These are phyloP conservation scores for Grallaria varia DNA, from an alignment of 2,113 vertebrate genomes.

Conservation along the genomic window DNA sequence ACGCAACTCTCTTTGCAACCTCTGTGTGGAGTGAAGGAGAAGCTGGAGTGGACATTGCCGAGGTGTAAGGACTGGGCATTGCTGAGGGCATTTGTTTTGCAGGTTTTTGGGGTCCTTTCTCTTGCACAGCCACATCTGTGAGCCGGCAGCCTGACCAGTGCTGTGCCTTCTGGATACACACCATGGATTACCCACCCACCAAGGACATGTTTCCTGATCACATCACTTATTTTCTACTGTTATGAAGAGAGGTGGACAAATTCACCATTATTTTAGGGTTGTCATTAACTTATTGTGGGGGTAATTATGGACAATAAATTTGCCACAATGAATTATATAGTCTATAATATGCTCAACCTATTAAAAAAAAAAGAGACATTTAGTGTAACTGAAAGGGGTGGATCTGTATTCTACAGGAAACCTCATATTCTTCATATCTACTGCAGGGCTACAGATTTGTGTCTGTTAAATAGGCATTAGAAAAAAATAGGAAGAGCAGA, in stretches of 20 bases:
- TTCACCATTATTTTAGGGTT: not conserved
- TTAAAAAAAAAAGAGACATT: not conserved
- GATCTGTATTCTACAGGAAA: not conserved
- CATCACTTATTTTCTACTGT: not conserved
- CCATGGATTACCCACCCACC: not conserved
- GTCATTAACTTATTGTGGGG: not conserved
- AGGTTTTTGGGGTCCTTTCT: not conserved
- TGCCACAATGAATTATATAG: not conserved
- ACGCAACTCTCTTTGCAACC: not conserved
- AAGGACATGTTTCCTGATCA: not conserved
- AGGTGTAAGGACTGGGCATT: not conserved
- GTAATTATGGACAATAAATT: not conserved
- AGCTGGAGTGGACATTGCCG: not conserved
- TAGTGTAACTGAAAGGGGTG: not conserved
- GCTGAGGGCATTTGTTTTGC: not conserved
- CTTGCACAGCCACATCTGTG: not conserved
- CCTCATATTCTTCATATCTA: not conserved
- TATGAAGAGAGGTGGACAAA: not conserved
- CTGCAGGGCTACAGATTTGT: not conserved
- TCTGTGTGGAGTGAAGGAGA: accelerated
- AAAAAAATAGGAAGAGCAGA: not conserved
- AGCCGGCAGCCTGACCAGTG: not conserved
- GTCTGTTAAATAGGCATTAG: not conserved
- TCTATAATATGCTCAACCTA: not conserved
- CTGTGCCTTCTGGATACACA: not conserved